These are phyloP conservation scores for Lepidocolaptes lacrymiger DNA, from an alignment of 2,797 vertebrate genomes.

Conservation along the genomic window DNA sequence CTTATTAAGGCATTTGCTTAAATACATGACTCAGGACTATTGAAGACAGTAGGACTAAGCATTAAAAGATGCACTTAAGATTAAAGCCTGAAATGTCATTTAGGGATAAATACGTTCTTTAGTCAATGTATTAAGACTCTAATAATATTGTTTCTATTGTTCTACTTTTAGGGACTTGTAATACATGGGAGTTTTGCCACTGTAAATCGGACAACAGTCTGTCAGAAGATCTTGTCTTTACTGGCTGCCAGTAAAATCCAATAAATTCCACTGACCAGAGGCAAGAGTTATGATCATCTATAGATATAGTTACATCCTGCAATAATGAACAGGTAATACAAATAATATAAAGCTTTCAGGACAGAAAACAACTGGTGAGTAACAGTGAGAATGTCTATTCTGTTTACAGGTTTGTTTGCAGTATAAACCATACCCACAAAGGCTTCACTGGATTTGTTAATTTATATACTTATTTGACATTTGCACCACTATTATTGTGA, in stretches of 20 bases:
- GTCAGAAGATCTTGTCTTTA: neutral
- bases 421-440: neutral
- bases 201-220: neutral
- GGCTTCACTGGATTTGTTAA: neutral
- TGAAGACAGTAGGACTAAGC: neutral
- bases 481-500: neutral
- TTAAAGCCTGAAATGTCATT: neutral
- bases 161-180: neutral
- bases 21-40: neutral
- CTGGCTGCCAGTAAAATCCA: neutral
- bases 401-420: neutral
- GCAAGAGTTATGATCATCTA: neutral
- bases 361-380: neutral
- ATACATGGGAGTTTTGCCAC: fast-evolving
- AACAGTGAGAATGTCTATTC: neutral
- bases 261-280: neutral
- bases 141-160: neutral
- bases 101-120: neutral
- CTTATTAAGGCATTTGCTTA: neutral
- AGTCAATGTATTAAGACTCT: neutral
- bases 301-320: neutral
- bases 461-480: neutral
- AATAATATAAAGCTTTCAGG: neutral
- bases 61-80: neutral
- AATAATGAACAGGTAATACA: neutral